Evolutionary conservation across 2,113 vertebrate genomes (phyloP).

Genomic region (Grallaria varia): DNA sequence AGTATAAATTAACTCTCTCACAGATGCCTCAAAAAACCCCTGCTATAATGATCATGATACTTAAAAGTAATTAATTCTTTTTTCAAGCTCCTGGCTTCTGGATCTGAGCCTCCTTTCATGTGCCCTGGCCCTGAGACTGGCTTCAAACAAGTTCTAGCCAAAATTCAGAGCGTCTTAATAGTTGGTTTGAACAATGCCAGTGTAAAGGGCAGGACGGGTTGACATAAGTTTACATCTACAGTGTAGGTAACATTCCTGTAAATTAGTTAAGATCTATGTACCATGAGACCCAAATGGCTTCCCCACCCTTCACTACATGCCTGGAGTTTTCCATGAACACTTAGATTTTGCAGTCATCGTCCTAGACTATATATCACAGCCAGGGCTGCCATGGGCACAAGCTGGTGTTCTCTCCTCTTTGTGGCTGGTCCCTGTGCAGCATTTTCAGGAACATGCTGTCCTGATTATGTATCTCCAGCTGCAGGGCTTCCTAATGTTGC

Average conservation of each 20-base stretch:
- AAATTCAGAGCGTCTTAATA: background rate
- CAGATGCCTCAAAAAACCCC: conserved; percentile 8
- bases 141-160: background rate
- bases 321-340: background rate
- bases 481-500: background rate
- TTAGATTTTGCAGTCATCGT: accelerated
- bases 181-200: background rate
- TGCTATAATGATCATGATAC: background rate
- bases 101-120: background rate
- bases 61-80: background rate
- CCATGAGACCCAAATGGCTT: background rate
- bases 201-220: background rate
- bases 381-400: background rate
- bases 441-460: accelerated
- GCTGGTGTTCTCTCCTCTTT: background rate
- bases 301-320: too few species aligned
- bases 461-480: background rate
- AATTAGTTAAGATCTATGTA: background rate
- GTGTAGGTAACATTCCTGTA: background rate
- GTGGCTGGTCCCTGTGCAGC: background rate
- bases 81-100: background rate
- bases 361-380: background rate
- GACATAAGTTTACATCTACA: background rate
- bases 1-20: conserved; percentile 23
- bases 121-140: background rate